phyloP scores from a whole-genome alignment of 2,888 invertebrate species.

The Drosophila sordidula region DNA sequence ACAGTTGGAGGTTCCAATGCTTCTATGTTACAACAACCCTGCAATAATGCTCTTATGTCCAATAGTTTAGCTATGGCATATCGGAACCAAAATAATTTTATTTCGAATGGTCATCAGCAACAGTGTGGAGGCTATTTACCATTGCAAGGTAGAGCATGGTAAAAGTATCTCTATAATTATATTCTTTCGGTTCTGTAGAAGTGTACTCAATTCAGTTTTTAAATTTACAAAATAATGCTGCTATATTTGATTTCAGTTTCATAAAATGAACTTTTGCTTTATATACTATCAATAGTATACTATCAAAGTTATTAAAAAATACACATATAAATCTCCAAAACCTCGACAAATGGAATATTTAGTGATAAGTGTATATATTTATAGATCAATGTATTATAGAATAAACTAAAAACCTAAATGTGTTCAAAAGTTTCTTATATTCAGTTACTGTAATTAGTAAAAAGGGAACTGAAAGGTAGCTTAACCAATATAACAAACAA shows the following conservation, averaged over 20 bases:
- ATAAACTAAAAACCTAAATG: slow-evolving; percentile 60
- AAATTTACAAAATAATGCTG: slow-evolving; percentile 40
- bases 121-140: slow-evolving; percentile 94
- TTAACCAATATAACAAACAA: too few species aligned
- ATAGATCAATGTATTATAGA: slow-evolving; percentile 71
- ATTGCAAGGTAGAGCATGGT: slow-evolving; percentile 94
- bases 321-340: slow-evolving; percentile 37
- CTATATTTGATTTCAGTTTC: slow-evolving; percentile 56
- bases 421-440: slow-evolving; percentile 28
- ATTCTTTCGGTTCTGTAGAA: slow-evolving; percentile 57
- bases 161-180: slow-evolving; percentile 79
- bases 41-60: slow-evolving; percentile 86
- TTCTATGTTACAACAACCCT: slow-evolving; percentile 85
- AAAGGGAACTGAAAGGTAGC: not conserved
- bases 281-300: slow-evolving; percentile 23
- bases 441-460: not conserved
- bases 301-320: slow-evolving; percentile 37
- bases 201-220: slow-evolving; percentile 64
- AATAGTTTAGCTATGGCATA: slow-evolving; percentile 88
- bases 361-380: slow-evolving; percentile 66
- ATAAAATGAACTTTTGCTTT: slow-evolving; percentile 65
- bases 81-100: slow-evolving; percentile 88
- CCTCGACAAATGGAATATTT: slow-evolving; percentile 38
- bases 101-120: slow-evolving; percentile 90
- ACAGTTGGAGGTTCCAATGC: slow-evolving; percentile 83